A percentile compares a stretch with the other conserved stretches of the same genome.
These are phyloP conservation scores for Tragelaphus strepsiceros DNA, from an alignment of 2,113 vertebrate species.

Conservation along the genomic window DNA sequence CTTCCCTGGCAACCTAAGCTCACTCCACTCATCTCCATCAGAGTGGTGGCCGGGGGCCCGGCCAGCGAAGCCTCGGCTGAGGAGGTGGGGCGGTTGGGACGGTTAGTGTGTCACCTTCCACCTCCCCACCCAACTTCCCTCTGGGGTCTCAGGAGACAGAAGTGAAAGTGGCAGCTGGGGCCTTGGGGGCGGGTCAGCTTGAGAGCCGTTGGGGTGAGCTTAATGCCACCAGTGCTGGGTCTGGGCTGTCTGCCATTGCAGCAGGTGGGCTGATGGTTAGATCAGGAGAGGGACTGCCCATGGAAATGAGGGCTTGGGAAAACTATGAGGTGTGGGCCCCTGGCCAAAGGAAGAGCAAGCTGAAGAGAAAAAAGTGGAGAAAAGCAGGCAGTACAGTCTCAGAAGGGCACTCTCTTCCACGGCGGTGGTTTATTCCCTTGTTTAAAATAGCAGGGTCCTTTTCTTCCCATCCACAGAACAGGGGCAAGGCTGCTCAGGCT, in stretches of 20 bases:
- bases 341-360: not conserved
- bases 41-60: not conserved
- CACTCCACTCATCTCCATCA: not conserved
- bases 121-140: conserved; percentile 81
- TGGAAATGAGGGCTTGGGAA: not conserved
- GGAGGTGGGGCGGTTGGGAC: conserved; percentile 50
- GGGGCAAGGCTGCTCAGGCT: not conserved
- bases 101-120: conserved; percentile 78
- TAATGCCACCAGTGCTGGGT: not conserved
- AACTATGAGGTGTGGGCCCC: not conserved
- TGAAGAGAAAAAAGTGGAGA: not conserved
- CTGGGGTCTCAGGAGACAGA: conserved; percentile 78
- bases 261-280: not conserved
- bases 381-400: not conserved
- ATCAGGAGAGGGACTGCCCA: conserved; percentile 15
- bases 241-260: not conserved
- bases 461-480: not conserved
- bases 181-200: conserved; percentile 46
- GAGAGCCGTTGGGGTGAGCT: conserved; percentile 37
- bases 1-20: not conserved
- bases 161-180: conserved; percentile 85
- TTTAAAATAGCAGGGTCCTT: not conserved
- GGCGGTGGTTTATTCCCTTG: not conserved
- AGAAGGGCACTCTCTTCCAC: not conserved
- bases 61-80: not conserved